These are phyloP conservation scores for Tragelaphus eurycerus DNA, from an alignment of 2,797 vertebrate species.

Conservation along the genomic window DNA sequence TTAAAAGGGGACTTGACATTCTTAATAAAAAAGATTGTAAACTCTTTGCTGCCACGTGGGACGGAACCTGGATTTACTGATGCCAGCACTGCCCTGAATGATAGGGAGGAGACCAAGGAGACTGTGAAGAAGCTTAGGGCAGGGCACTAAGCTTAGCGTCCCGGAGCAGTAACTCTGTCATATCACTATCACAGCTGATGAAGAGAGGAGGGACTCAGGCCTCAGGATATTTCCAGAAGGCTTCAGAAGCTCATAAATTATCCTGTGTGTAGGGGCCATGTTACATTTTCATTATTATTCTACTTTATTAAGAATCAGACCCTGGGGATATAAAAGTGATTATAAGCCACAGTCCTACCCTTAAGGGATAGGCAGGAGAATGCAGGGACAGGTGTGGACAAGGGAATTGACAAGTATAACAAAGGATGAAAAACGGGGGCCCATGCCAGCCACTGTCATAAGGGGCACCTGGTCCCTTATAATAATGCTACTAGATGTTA, in stretches of 20 bases:
- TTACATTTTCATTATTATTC: slow-evolving; percentile 2
- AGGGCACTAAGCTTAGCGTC: not conserved
- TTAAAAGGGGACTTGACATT: not conserved
- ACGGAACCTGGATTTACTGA: not conserved
- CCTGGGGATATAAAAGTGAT: slow-evolving; percentile 32
- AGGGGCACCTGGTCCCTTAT: not conserved
- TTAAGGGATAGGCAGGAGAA: not conserved
- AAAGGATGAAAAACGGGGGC: not conserved
- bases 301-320: slow-evolving; percentile 27
- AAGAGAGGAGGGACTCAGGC: not conserved
- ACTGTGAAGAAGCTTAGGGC: not conserved
- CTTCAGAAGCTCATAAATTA: not conserved
- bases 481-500: not conserved
- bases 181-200: not conserved
- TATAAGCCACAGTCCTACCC: not conserved
- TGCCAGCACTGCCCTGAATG: not conserved
- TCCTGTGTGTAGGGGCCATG: not conserved
- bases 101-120: not conserved
- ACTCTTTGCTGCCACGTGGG: not conserved
- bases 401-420: not conserved
- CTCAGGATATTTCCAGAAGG: not conserved
- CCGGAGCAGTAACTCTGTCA: not conserved
- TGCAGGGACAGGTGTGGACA: not conserved
- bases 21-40: not conserved
- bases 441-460: not conserved